phyloP scores from a whole-genome alignment of 2,113 vertebrate genomes.

The Ptilonorhynchus violaceus region DNA sequence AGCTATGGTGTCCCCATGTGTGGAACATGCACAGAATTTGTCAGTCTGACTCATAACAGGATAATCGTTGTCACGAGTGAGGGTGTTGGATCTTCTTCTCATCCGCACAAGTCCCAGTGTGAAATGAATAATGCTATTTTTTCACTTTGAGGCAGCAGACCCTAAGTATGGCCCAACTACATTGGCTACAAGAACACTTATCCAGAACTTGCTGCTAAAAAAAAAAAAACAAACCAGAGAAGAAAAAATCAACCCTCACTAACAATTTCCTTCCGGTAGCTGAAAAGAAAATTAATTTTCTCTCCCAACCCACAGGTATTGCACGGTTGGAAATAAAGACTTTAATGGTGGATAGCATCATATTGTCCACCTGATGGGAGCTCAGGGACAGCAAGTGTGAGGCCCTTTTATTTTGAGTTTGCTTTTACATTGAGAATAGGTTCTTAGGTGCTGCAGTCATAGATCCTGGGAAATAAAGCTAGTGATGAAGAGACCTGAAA shows the following conservation, averaged over 20 bases:
- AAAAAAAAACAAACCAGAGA: not conserved
- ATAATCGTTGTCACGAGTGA: not conserved
- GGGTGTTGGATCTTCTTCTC: not conserved
- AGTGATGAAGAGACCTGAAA: conserved; percentile 66
- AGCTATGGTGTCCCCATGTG: not conserved
- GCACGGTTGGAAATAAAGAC: not conserved
- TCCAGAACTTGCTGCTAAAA: not conserved
- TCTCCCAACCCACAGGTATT: not conserved
- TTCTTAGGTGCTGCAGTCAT: conserved; percentile 58
- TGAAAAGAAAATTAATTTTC: not conserved
- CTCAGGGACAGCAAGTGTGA: not conserved
- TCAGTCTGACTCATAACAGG: conserved; percentile 11
- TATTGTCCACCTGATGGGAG: not conserved
- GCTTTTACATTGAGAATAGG: not conserved
- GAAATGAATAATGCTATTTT: conserved; percentile 17
- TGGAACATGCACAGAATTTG: not conserved
- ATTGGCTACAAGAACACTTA: not conserved
- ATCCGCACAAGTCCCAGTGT: not conserved
- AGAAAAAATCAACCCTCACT: not conserved
- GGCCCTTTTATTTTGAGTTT: not conserved
- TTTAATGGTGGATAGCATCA: not conserved
- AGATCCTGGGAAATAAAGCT: conserved; percentile 61
- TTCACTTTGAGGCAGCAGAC: not conserved
- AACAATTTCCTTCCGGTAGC: not conserved
- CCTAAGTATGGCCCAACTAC: not conserved